Conservation (phyloP, 2,797 vertebrate species). For the Phataginus tricuspis region DNA sequence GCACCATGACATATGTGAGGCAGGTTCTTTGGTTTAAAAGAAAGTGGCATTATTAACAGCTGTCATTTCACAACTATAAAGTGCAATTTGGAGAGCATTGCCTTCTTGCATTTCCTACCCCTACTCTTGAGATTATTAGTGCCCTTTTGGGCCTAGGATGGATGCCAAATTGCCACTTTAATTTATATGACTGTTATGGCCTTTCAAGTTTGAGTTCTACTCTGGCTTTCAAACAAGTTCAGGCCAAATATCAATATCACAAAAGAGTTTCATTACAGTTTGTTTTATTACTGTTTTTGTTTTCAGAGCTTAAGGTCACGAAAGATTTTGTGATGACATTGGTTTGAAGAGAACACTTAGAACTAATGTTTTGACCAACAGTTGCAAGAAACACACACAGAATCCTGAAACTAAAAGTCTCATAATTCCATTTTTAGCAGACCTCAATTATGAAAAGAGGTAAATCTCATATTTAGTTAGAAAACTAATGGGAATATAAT, state of each 20-base stretch:
- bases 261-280: slow-evolving; percentile 37
- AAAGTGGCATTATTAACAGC: slow-evolving; percentile 19
- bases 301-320: slow-evolving; percentile 44
- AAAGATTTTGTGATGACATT: slow-evolving; percentile 18
- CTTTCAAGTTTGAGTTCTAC: slow-evolving; percentile 52
- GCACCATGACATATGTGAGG: neutral
- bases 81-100: neutral
- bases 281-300: slow-evolving; percentile 43
- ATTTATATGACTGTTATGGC: slow-evolving; percentile 49
- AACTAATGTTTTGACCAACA: neutral
- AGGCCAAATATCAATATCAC: slow-evolving; percentile 59
- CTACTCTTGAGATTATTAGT: neutral
- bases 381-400: neutral
- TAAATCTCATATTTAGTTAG: slow-evolving; percentile 9
- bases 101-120: slow-evolving; percentile 27
- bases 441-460: neutral
- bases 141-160: neutral
- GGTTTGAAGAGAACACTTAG: slow-evolving; percentile 4
- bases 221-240: slow-evolving; percentile 51
- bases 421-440: neutral
- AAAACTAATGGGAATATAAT: neutral
- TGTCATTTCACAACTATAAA: neutral
- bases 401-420: slow-evolving; percentile 13
- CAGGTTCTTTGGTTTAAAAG: slow-evolving; percentile 8
- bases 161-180: slow-evolving; percentile 56